Evolutionary conservation across 2,113 vertebrate genomes (phyloP), one percentile per base, ranked within the genome.

Genomic region (Agelaius tricolor): DNA sequence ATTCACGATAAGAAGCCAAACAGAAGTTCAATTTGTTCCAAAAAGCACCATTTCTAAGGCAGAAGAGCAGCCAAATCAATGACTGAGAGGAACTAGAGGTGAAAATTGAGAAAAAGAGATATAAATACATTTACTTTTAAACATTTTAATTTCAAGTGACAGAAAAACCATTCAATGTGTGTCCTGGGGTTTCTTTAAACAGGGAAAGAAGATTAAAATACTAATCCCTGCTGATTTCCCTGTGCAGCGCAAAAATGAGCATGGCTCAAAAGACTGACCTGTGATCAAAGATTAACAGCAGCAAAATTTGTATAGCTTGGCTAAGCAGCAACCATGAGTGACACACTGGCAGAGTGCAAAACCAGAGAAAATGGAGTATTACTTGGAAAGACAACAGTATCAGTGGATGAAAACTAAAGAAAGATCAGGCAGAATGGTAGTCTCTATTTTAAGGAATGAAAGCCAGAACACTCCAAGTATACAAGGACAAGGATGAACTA

Each of bases 201-300:
- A 81, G 80, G 61, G 71, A 92, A 94, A 94, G 94, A 90, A 94
- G 92, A 94, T 93, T 95, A 94, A 96, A 95, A 91, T 69, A 83
- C 76, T 95, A 95, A 94, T 94, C 93, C 78, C 47, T 1, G 4
- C 54, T 1, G 1, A 91, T 96, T 97, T 94, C 84, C n/a, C 75
- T 74, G 69, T 20, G 55, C 47, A 82, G 80, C 81, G 84, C 67
- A 94, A 90, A 95, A 97, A 92, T 47, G 55, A 94, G 47, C 1
- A 2, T 82, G 74, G 76, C 76, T 87, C n/a, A 49, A 61, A 89
- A 63, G 84, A 84, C 51, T 88, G 95, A 96, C 74, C 93, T 95
- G 49, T 39, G 91, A 73, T 90, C 54, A 94, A 93, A 94, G 85
- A 96, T 94, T 95, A 92, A 62, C 73, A 95, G 13, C 18, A 87